Conservation (phyloP, 64 coral and sea anemone genomes). For the Actinia equina region DNA sequence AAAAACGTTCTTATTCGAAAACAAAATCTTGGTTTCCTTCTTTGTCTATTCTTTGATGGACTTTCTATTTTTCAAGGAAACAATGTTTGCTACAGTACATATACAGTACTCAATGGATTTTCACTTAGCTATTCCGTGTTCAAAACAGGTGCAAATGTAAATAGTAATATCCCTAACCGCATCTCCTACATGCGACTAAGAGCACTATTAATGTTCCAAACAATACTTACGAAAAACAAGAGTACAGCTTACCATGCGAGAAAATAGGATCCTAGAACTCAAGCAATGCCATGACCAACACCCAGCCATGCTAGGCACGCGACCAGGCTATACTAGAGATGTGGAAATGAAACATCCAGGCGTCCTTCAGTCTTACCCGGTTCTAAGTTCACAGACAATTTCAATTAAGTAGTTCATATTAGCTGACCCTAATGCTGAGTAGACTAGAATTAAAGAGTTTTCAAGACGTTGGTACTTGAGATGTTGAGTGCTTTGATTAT, state of each 20-base stretch:
- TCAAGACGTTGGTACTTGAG: neutral
- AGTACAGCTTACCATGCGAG: neutral
- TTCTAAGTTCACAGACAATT: neutral
- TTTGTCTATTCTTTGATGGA: neutral
- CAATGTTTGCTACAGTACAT: neutral
- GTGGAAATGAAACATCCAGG: neutral
- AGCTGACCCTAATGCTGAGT: neutral
- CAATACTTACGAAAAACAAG: neutral
- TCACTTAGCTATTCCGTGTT: too few species aligned
- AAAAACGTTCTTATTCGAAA: neutral
- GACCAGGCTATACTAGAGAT: neutral
- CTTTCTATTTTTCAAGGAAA: too few species aligned
- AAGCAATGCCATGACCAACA: neutral
- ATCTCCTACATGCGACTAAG: neutral
- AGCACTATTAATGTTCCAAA: neutral
- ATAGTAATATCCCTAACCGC: neutral
- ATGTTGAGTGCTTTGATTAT: neutral
- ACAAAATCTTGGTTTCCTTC: too few species aligned
- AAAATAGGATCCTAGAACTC: neutral
- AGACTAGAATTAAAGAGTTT: neutral
- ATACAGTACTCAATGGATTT: too few species aligned
- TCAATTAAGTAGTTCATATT: neutral
- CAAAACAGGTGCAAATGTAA: neutral
- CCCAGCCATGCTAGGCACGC: neutral
- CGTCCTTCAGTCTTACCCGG: neutral